Evolutionary conservation across 2,888 invertebrate species (phyloP).

Genomic region (Drosophila picticornis): DNA sequence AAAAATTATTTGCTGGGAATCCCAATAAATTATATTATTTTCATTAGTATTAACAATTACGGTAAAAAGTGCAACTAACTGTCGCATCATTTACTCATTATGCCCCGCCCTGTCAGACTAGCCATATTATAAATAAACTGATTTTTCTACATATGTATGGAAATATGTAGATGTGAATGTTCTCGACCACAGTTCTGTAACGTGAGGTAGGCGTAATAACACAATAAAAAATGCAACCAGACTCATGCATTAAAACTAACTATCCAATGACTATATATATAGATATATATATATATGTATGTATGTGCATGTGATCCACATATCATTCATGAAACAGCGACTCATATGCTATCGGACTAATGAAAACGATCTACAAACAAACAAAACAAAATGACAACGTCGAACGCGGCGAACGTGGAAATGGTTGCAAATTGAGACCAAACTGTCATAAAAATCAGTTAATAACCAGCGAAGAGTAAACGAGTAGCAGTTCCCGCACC

Average conservation of each 20-base stretch:
- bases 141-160: background rate
- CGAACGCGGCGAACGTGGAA: slow-evolving; percentile 54
- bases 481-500: slow-evolving; percentile 32
- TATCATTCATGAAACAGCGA: slow-evolving; percentile 24
- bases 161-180: background rate
- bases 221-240: slow-evolving; percentile 31
- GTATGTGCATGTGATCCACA: slow-evolving; percentile 25
- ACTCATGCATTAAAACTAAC: slow-evolving; percentile 3
- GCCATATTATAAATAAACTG: background rate
- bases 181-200: slow-evolving; percentile 42
- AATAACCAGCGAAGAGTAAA: slow-evolving; percentile 52
- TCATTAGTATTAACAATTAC: slow-evolving; percentile 10
- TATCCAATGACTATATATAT: slow-evolving; percentile 36
- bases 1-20: background rate
- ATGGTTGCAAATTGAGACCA: slow-evolving; percentile 73
- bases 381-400: slow-evolving; percentile 48
- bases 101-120: background rate
- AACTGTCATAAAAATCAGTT: slow-evolving; percentile 78
- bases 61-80: slow-evolving; percentile 37
- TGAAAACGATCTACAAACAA: slow-evolving; percentile 35
- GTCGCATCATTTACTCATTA: slow-evolving; percentile 25
- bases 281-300: background rate
- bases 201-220: slow-evolving; percentile 4
- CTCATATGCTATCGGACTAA: slow-evolving; percentile 41
- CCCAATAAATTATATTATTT: background rate